Evolutionary conservation across 53 echinoderm and acorn worm species (phyloP).

Genomic region (Hippasteria phrygiana): DNA sequence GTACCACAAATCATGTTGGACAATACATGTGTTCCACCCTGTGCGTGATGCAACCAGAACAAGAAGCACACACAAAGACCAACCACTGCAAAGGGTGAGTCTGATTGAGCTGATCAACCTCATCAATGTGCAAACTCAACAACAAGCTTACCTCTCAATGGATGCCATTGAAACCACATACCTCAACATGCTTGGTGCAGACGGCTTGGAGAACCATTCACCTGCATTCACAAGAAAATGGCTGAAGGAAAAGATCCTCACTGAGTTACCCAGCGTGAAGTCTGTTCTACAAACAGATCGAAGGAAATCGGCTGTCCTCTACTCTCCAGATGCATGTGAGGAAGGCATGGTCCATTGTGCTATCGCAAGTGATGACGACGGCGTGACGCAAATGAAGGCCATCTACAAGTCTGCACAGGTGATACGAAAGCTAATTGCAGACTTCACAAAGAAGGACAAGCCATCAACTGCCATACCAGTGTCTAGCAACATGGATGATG

Average conservation of each 20-base stretch:
- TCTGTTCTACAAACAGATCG: conserved; percentile 31
- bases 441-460: conserved; percentile 21
- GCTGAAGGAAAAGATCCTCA: conserved; percentile 58
- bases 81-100: too few species aligned
- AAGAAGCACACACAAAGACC: too few species aligned
- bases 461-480: conserved; percentile 29
- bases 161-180: conserved; percentile 65
- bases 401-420: conserved; percentile 38
- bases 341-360: conserved; percentile 49
- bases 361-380: conserved; percentile 40
- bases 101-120: too few species aligned
- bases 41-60: neutral
- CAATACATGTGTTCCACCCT: conserved; percentile 62
- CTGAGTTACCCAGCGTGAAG: conserved; percentile 48
- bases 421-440: conserved; percentile 44
- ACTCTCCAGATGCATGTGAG: conserved; percentile 45
- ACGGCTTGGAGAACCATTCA: conserved; percentile 36
- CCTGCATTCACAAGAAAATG: conserved; percentile 50
- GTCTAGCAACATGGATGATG: conserved; percentile 54
- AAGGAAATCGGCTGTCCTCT: conserved; percentile 50
- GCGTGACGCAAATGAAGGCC: conserved; percentile 21
- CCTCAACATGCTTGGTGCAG: conserved; percentile 53
- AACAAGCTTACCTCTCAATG: conserved; percentile 54
- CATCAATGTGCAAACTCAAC: conserved; percentile 51
- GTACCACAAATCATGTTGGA: conserved; percentile 75